Percentiles rank a stretch among this genome's conserved stretches.
Conservation (phyloP, 2,113 vertebrate species). For the Oreochromis spilurus region DNA sequence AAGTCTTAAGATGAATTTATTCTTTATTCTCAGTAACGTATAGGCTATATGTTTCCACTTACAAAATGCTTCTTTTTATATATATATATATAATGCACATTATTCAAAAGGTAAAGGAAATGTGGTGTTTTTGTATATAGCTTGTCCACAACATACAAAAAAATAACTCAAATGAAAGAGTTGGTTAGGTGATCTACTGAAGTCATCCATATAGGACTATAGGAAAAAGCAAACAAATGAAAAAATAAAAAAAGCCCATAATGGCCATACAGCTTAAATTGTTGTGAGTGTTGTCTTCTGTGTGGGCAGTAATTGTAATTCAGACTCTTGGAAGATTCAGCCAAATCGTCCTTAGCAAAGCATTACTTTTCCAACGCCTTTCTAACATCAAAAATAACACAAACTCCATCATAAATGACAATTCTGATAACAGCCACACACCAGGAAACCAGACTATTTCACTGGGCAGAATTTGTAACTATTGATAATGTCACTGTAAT, state of each 20-base stretch:
- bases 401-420: background rate
- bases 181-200: background rate
- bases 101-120: slow-evolving; percentile 40
- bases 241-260: fast-evolving
- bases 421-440: background rate
- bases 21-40: slow-evolving; percentile 55
- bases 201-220: background rate
- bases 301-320: background rate
- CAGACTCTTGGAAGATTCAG: background rate
- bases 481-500: background rate
- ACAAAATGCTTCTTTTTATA: slow-evolving; percentile 63
- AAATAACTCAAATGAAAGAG: background rate
- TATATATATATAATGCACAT: slow-evolving; percentile 25
- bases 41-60: slow-evolving; percentile 72
- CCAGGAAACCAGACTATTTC: background rate
- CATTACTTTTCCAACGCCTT: background rate
- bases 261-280: background rate
- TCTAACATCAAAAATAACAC: background rate
- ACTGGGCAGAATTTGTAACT: background rate
- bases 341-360: background rate
- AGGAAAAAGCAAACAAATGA: background rate
- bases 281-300: background rate
- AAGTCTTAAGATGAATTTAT: slow-evolving; percentile 63
- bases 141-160: background rate
- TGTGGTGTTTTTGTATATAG: background rate